Evolutionary conservation across 2,113 vertebrate species (phyloP).

Genomic region (Talpa occidentalis): DNA sequence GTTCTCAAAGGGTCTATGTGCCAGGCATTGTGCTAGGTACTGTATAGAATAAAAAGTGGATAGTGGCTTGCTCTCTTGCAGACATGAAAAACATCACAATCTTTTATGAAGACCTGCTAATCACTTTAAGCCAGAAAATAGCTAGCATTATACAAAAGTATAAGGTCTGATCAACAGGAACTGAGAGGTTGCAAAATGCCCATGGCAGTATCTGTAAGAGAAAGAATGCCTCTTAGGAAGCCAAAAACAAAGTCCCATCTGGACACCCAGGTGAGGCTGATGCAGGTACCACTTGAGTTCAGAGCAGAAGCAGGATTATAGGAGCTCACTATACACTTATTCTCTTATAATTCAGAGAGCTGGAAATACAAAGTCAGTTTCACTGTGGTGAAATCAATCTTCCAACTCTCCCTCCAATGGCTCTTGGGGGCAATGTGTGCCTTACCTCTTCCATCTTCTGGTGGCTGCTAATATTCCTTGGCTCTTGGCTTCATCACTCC

Average conservation of each 20-base stretch:
- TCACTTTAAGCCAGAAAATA: neutral
- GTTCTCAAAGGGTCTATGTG: neutral
- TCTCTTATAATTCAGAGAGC: neutral
- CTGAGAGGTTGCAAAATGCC: neutral
- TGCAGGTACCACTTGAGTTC: neutral
- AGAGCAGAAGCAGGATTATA: neutral
- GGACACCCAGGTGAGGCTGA: neutral
- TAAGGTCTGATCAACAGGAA: neutral
- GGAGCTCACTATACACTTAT: neutral
- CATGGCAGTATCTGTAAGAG: neutral
- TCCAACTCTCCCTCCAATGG: neutral
- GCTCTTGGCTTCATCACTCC: too few relatives aligned
- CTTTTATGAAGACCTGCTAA: neutral
- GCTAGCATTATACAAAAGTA: neutral
- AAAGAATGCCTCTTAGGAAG: neutral
- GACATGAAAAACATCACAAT: neutral
- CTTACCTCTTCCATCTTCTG: neutral
- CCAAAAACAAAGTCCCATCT: neutral
- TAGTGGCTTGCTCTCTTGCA: neutral
- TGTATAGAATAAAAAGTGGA: neutral
- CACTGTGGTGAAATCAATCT: neutral
- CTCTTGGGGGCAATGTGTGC: neutral
- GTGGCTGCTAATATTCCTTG: neutral
- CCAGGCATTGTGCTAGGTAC: neutral
- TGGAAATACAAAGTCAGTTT: neutral